Percentiles rank a stretch among this genome's conserved stretches.
Conservation (phyloP, 2,113 vertebrate species). For the Thymallus thymallus region DNA sequence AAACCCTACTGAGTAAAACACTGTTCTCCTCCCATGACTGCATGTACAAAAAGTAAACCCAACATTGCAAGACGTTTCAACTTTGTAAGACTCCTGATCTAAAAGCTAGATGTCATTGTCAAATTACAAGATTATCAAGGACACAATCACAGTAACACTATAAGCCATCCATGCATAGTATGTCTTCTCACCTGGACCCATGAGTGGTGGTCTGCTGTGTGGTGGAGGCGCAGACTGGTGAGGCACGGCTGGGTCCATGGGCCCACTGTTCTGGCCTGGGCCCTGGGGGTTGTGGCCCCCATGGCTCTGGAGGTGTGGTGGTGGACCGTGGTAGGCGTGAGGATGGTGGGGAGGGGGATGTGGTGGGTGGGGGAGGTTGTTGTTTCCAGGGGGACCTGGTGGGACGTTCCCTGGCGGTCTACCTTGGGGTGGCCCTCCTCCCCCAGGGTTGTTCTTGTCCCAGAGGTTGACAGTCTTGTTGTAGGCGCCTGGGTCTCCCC, state of each 20-base stretch:
- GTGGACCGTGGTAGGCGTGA: conserved; percentile 69
- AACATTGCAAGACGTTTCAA: too few relatives aligned
- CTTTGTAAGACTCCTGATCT: too few relatives aligned
- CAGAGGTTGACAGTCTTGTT: conserved; percentile 96
- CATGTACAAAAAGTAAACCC: too few relatives aligned
- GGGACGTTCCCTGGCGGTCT: conserved; percentile 80
- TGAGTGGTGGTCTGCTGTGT: conserved; percentile 82
- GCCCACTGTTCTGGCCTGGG: conserved; percentile 74
- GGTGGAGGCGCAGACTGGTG: conserved; percentile 80
- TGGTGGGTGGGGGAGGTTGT: conserved; percentile 86
- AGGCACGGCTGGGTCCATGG: conserved; percentile 76
- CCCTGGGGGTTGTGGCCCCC: conserved; percentile 73
- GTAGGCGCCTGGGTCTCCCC: conserved; percentile 90
- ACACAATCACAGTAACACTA: not conserved
- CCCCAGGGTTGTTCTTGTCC: conserved; percentile 89
- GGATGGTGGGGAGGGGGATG: conserved; percentile 81
- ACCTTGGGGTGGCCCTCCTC: conserved; percentile 73
- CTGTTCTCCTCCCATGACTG: too few relatives aligned
- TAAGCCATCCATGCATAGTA: not conserved
- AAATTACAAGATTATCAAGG: too few relatives aligned
- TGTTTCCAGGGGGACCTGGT: conserved; percentile 59
- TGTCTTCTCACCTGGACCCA: conserved; percentile 79
- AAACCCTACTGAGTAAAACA: too few relatives aligned
- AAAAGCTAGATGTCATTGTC: too few relatives aligned
- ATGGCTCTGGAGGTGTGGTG: conserved; percentile 74